Base-by-base conservation (phyloP, 2,888 invertebrate genomes). In the Mesorhabditis belari region DNA sequence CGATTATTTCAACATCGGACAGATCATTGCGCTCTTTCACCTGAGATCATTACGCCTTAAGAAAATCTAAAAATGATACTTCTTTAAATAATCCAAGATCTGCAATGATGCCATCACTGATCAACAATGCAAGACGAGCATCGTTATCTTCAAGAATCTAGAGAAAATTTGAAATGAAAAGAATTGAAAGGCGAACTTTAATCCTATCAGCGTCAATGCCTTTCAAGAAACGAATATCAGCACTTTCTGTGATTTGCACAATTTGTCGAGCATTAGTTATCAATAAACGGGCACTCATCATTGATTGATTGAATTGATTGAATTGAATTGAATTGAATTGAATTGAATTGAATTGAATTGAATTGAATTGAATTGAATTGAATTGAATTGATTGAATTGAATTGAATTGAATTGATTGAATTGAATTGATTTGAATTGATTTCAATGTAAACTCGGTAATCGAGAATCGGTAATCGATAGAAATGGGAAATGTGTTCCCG, bases 211-310 rank as follows among this genome's bases (percentile, higher is more conserved):
- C 79, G n/a, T 71, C 60, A 2, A 64, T 55, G 17, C 73, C 75
- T 5, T 55, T 49, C 35, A 79, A 59, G 58, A 60, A 76, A 19
- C 66, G 64, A 2, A 65, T 67, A 27, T 57, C 54, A 5, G 59
- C 54, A 61, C 75, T 66, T 59, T 77, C 77, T 27, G 74, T 74
- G 12, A 79, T 65, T 67, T 79, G 79, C 5, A 79, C 79, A 21
- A 79, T 68, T 62, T 79, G 77, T 24, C 66, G 66, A 27, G 79
- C 62, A 35, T 65, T 64, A 50, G 60, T 70, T 12, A 73, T 61
- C 0, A 73, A 53, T 6, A 71, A 64, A 4, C 60, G 64, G 58
- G 58, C 62, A 52, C n/a, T 19, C 56, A 27, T 28, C 26, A 24
- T 55, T n/a, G 24, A 53, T 6, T n/a, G 23, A 49, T 23, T 5